Evolutionary conservation across 2,888 invertebrate species (phyloP), one percentile per base, ranked within the genome.

Genomic region (Digitonthophagus gazella): DNA sequence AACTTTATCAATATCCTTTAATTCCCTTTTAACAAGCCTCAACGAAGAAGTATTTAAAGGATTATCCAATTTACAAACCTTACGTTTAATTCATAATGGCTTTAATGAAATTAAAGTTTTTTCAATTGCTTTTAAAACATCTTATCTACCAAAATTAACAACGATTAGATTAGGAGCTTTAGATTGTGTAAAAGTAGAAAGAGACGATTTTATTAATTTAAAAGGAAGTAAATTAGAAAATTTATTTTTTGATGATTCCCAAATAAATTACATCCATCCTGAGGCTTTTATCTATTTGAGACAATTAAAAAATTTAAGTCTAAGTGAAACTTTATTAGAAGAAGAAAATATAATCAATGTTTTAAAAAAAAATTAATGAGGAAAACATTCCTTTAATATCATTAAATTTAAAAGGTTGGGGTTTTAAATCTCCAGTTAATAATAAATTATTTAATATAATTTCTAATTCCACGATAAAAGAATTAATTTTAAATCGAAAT

Each of bases 81-180:
- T 89, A 58, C 84, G 82, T 65, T 77, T 89, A 73, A 83, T 86
- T 3, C 86, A 87, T 74, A 88, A 88, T 73, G 86, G 86, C 18
- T 87, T 89, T 71, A 76, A 74, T 1, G 82, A 81, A 64, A 79
- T 88, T 6, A 71, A 81, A 16, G 79, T 83, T 11, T 74, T 88
- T 16, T 83, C 86, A 0, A 76, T 80, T 57, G 82, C 86, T 1
- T 81, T 87, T 58, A 81, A 79, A 55, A 82, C 81, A 65, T 77
- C 88, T 16, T 84, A 85, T 72, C 76, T 89, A 68, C 86, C 86
- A 44, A 86, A 87, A 76, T 88, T 88, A n/a, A n/a, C n/a, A n/a
- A n/a, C n/a, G n/a, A n/a, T n/a, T n/a, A n/a, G n/a, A n/a, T n/a
- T n/a, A n/a, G n/a, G n/a, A n/a, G n/a, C n/a, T n/a, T n/a, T n/a